Evolutionary conservation across 2,888 invertebrate species (phyloP).

Genomic region (Hirtodrosophila duncani): DNA sequence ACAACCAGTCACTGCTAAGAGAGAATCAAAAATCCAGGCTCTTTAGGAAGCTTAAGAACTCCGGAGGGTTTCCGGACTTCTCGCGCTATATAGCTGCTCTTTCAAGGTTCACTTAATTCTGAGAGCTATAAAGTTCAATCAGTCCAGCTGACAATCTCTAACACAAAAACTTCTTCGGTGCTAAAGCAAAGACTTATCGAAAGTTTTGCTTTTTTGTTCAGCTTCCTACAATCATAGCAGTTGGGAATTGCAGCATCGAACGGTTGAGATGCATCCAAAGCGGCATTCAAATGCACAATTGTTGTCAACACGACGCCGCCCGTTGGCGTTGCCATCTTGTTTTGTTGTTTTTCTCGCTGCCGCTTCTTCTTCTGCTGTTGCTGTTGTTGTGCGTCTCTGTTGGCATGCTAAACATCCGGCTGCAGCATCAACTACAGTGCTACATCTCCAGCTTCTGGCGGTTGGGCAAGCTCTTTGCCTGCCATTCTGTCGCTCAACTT

Average conservation of each 20-base stretch:
- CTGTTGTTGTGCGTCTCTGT: slow-evolving; percentile 26
- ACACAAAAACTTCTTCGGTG: too few species aligned
- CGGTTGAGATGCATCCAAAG: slow-evolving; percentile 32
- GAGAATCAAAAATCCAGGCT: too few species aligned
- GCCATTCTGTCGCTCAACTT: slow-evolving; percentile 59
- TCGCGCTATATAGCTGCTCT: too few species aligned
- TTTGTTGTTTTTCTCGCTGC: slow-evolving; percentile 17
- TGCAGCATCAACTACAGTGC: slow-evolving; percentile 5
- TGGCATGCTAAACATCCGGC: slow-evolving; percentile 62
- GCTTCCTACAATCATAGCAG: too few species aligned
- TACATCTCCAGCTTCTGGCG: slow-evolving; percentile 24
- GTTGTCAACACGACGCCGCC: slow-evolving; percentile 55
- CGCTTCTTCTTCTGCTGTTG: slow-evolving; percentile 18
- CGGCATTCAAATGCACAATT: slow-evolving; percentile 69
- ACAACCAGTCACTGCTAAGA: too few species aligned
- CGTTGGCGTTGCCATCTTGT: slow-evolving; percentile 21
- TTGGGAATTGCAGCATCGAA: slow-evolving; percentile 1
- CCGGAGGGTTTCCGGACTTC: too few species aligned
- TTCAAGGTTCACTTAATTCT: too few species aligned
- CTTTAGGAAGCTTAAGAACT: too few species aligned
- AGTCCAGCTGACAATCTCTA: too few species aligned
- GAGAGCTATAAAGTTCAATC: too few species aligned
- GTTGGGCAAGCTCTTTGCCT: slow-evolving; percentile 17
- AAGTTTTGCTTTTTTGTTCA: slow-evolving; percentile 39
- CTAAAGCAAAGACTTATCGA: too few species aligned